phyloP scores from a whole-genome alignment of 2,113 vertebrate species.

The Mellivora capensis region DNA sequence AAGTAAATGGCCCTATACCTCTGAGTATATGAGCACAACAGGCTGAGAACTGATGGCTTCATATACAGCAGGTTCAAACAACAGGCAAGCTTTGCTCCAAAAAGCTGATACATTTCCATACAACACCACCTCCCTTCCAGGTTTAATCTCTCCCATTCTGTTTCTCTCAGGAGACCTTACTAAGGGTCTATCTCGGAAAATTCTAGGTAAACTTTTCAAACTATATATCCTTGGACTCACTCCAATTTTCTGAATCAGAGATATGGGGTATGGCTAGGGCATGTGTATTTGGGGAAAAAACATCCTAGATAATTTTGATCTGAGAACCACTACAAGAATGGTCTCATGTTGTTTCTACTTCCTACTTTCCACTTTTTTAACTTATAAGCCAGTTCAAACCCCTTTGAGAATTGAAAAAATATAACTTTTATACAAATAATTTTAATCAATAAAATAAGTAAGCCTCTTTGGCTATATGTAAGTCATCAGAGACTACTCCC shows the following conservation, averaged over 20 bases:
- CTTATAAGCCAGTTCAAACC: not conserved
- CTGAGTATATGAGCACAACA: not conserved
- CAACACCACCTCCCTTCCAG: not conserved
- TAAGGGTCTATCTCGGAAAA: not conserved
- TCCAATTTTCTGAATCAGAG: not conserved
- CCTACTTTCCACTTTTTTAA: slow-evolving; percentile 38
- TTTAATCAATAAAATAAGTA: not conserved
- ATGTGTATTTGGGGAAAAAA: not conserved
- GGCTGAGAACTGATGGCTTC: not conserved
- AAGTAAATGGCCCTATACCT: not conserved
- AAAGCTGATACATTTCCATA: not conserved
- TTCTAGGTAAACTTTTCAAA: not conserved
- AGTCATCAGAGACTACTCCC: not conserved
- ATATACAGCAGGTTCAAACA: not conserved
- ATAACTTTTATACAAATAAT: slow-evolving; percentile 20
- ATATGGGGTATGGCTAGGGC: not conserved
- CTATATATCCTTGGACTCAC: not conserved
- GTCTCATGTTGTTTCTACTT: not conserved
- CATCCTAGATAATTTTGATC: not conserved
- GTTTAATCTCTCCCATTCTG: not conserved
- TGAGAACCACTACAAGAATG: not conserved
- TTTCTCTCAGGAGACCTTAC: not conserved
- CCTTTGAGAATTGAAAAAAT: not conserved
- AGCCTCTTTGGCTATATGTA: not conserved
- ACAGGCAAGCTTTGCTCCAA: not conserved